phyloP scores from a whole-genome alignment of 2,888 invertebrate genomes.

The Aradus depressus region DNA sequence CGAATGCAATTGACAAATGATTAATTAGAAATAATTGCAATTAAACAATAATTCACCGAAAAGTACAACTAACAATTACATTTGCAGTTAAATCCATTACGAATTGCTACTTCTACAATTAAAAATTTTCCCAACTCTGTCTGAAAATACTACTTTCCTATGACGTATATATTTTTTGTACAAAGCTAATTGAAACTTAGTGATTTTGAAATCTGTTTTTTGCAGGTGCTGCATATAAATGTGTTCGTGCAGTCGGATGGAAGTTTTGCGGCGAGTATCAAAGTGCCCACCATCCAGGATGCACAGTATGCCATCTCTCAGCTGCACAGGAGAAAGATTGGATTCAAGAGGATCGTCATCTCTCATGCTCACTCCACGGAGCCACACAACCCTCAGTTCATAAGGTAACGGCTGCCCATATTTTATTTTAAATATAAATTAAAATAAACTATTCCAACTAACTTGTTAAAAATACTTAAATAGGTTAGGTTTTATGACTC shows the following conservation, averaged over 20 bases:
- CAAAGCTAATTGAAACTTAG: conserved; percentile 35
- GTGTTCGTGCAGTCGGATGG: conserved; percentile 54
- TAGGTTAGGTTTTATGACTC: background rate
- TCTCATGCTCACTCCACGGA: conserved; percentile 52
- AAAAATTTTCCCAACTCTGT: too few species aligned
- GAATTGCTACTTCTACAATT: too few species aligned
- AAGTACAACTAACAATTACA: too few species aligned
- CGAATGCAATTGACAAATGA: too few species aligned
- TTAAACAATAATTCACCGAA: too few species aligned
- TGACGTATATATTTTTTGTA: too few species aligned
- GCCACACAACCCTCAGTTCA: conserved; percentile 48
- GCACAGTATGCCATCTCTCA: conserved; percentile 59
- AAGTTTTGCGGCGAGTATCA: conserved; percentile 55
- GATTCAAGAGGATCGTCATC: conserved; percentile 67
- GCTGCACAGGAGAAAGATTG: conserved; percentile 70
- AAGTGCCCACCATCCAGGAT: conserved; percentile 57
- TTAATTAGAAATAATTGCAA: too few species aligned
- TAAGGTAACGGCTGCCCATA: conserved; percentile 29
- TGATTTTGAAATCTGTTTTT: conserved; percentile 14
- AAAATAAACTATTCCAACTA: background rate
- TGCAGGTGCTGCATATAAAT: conserved; percentile 48
- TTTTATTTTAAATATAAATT: background rate
- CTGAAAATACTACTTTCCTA: too few species aligned
- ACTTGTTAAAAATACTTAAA: background rate
- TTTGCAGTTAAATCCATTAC: too few species aligned